These are phyloP conservation scores for Petrocephalus microphthalmus DNA, from an alignment of 2,113 vertebrate genomes.

Conservation along the genomic window DNA sequence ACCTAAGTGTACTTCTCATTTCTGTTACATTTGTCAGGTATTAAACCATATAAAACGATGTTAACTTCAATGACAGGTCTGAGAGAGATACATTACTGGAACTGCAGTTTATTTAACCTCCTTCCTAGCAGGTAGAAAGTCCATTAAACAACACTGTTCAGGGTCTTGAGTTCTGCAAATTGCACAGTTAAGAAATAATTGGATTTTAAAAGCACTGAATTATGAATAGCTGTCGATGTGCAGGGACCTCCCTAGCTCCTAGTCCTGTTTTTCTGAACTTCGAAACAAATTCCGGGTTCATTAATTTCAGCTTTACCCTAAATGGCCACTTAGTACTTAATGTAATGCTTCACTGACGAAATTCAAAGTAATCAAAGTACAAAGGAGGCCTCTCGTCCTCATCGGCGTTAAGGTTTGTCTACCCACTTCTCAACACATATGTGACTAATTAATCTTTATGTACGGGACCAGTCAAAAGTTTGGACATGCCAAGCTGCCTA, in stretches of 20 bases:
- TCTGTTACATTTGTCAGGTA: background rate
- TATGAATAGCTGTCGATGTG: slow-evolving; percentile 29
- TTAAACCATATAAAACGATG: background rate
- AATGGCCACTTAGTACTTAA: slow-evolving; percentile 26
- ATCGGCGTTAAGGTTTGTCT: background rate
- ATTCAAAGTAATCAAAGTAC: background rate
- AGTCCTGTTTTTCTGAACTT: slow-evolving; percentile 20
- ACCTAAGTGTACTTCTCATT: too few species aligned
- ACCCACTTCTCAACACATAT: background rate
- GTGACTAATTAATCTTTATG: background rate
- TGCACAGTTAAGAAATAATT: slow-evolving; percentile 34
- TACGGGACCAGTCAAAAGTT: background rate
- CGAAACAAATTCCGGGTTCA: slow-evolving; percentile 19
- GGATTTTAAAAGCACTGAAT: slow-evolving; percentile 35
- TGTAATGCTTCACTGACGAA: slow-evolving; percentile 19
- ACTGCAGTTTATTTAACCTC: background rate
- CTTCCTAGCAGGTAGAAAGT: slow-evolving; percentile 24
- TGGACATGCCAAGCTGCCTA: background rate
- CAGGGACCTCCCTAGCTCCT: slow-evolving; percentile 16
- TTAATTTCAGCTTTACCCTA: slow-evolving; percentile 29
- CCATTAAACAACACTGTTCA: slow-evolving; percentile 32
- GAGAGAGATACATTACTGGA: background rate
- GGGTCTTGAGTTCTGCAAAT: slow-evolving; percentile 32
- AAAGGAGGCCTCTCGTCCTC: background rate
- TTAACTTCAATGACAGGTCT: background rate